phyloP scores from a whole-genome alignment of 2,888 invertebrate genomes.

The Invenusta paracnida region DNA sequence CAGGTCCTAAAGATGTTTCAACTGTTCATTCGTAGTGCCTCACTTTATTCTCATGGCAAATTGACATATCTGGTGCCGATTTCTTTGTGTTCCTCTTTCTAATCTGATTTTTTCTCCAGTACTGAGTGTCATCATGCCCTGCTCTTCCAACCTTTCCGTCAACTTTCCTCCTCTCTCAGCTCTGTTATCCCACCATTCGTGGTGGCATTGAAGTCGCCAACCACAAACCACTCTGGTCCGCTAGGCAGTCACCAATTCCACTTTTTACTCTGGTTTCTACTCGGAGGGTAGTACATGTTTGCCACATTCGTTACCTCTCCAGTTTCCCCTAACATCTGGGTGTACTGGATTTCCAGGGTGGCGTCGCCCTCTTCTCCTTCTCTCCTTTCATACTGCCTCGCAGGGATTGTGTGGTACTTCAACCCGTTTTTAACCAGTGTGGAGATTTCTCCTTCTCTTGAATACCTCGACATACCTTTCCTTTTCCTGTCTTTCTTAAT shows the following conservation, averaged over 20 bases:
- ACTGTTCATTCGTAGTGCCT: background rate
- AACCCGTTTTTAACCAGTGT: background rate
- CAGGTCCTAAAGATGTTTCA: background rate
- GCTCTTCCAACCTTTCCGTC: background rate
- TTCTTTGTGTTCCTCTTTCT: background rate
- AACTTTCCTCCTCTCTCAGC: background rate
- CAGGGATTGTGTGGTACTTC: background rate
- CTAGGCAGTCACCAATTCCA: background rate
- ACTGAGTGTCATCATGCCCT: background rate
- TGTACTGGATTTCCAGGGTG: background rate
- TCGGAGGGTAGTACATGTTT: background rate
- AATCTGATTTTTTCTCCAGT: background rate
- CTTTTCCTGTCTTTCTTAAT: background rate
- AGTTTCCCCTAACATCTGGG: background rate
- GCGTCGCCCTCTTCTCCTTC: background rate
- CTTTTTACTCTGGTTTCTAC: background rate
- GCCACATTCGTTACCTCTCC: background rate
- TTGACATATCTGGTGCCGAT: background rate
- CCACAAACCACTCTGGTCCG: background rate
- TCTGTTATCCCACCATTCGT: background rate
- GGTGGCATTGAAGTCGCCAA: background rate
- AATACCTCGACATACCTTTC: background rate
- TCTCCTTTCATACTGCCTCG: background rate
- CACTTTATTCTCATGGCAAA: background rate
- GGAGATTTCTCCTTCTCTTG: background rate